Percentiles rank a stretch among this genome's conserved stretches.
phyloP scores from a whole-genome alignment of 2,888 invertebrate genomes.

The Oxytorus armatus region DNA sequence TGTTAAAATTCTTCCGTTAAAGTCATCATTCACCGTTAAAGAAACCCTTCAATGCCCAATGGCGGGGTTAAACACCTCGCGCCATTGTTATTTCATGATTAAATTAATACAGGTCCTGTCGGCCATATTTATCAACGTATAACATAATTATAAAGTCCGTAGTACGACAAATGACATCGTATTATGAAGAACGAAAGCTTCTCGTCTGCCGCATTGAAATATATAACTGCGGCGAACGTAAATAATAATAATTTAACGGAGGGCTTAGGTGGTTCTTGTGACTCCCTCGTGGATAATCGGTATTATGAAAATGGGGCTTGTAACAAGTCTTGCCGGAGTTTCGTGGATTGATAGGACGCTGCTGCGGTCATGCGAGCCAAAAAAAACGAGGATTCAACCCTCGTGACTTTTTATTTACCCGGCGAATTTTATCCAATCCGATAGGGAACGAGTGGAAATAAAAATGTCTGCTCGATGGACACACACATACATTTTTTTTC shows the following conservation, averaged over 20 bases:
- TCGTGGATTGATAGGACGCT: constrained; percentile 58
- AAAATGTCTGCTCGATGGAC: not conserved
- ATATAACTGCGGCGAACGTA: constrained; percentile 61
- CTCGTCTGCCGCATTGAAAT: constrained; percentile 57
- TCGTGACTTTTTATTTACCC: constrained; percentile 13
- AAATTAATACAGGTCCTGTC: too few species aligned
- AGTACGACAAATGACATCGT: constrained; percentile 29
- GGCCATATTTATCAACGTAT: constrained; percentile 25
- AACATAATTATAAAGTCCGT: not conserved
- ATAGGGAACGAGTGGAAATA: not conserved
- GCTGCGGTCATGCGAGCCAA: constrained; percentile 46
- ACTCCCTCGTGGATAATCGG: constrained; percentile 57
- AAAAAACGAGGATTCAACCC: constrained; percentile 33
- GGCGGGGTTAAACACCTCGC: too few species aligned
- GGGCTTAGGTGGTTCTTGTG: constrained; percentile 29
- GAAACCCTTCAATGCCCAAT: too few species aligned
- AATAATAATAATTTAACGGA: constrained; percentile 54
- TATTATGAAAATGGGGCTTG: constrained; percentile 20
- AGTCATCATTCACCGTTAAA: too few species aligned
- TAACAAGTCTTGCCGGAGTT: constrained; percentile 25
- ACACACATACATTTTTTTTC: not conserved
- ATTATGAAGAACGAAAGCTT: constrained; percentile 41
- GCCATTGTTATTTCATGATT: too few species aligned
- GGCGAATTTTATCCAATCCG: constrained; percentile 26
- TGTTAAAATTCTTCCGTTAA: too few species aligned